phyloP scores from a whole-genome alignment of 2,113 vertebrate species.

The Mustela lutreola region DNA sequence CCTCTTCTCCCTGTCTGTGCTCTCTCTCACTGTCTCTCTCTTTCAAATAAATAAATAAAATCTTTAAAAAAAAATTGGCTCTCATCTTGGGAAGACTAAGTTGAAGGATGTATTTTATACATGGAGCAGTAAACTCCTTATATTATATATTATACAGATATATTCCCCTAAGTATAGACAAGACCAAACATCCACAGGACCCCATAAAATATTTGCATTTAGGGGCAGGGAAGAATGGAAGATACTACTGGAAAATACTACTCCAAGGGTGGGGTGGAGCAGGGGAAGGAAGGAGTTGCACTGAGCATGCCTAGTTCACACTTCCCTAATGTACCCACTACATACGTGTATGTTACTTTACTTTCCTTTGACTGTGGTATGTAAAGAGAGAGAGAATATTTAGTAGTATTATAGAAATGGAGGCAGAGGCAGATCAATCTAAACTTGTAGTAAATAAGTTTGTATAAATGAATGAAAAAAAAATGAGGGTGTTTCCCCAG shows the following conservation, averaged over 20 bases:
- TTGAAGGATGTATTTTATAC: not conserved
- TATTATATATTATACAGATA: not conserved
- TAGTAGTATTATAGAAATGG: not conserved
- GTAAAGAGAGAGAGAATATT: not conserved
- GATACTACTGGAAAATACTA: not conserved
- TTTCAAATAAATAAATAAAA: not conserved
- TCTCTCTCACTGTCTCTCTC: not conserved
- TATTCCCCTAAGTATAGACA: not conserved
- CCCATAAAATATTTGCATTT: not conserved
- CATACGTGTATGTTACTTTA: rapidly evolving
- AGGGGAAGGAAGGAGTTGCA: not conserved
- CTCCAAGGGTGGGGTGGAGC: not conserved
- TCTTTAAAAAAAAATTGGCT: not conserved
- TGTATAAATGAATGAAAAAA: not conserved
- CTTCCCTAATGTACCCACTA: not conserved
- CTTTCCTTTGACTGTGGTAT: not conserved
- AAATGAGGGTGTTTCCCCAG: not conserved
- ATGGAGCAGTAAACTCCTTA: not conserved
- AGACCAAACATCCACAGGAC: not conserved
- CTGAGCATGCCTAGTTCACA: not conserved
- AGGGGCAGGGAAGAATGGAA: not conserved
- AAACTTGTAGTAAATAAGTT: conserved; percentile 23
- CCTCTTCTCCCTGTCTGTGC: not conserved
- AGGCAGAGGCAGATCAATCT: not conserved
- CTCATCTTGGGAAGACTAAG: not conserved